Base-by-base conservation (phyloP, 2,797 vertebrate genomes). In the Hemibagrus guttatus region DNA sequence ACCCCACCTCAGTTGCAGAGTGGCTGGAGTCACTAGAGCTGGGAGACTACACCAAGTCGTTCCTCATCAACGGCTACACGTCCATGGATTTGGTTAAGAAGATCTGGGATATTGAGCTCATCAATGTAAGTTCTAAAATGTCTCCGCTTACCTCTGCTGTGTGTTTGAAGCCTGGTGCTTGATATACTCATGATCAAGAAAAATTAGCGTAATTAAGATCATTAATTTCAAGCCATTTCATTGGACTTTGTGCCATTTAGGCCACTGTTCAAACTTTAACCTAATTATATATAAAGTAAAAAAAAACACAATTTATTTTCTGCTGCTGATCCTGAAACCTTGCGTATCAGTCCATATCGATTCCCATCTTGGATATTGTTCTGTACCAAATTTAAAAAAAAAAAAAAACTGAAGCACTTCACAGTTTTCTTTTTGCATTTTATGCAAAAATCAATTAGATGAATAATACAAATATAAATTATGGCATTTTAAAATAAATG, bases 51-150 rank as follows among this genome's bases (percentile, higher is more conserved):
- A 99, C 97, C 91, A 99, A 99, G 94, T 96, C 97, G 85, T 99
- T 99, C 93, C 97, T 99, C 90, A 96, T 99, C 92, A 99, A 99
- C 49, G 98, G 98, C 87, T 99, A 99, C 95, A 99, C 98, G 12
- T 99, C 98, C 89, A 98, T 99, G 98, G 98, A 99, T 92, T 96
- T 99, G 91, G 97, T 99, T 89, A 99, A 99, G 95, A 99, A 99
- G 95, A 98, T 99, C 93, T 99, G 98, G 98, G 98, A 99, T 91
- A 98, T 99, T 69, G 98, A 99, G 93, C 97, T 99, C 94, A 97
- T 99, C 91, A 99, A 99, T 74, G 98, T 99, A 94, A 98, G 98
- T 97, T 89, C 4, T 1, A 90, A 91, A 90, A 89, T 42, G 52
- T 39, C 7, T 72, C 5, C 23, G 11, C 2, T 42, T 46, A 59